Evolutionary conservation across 1,140 invertebrate genomes (phyloP), one percentile per base, ranked within the genome.

Genomic region (Camponotus floridanus): DNA sequence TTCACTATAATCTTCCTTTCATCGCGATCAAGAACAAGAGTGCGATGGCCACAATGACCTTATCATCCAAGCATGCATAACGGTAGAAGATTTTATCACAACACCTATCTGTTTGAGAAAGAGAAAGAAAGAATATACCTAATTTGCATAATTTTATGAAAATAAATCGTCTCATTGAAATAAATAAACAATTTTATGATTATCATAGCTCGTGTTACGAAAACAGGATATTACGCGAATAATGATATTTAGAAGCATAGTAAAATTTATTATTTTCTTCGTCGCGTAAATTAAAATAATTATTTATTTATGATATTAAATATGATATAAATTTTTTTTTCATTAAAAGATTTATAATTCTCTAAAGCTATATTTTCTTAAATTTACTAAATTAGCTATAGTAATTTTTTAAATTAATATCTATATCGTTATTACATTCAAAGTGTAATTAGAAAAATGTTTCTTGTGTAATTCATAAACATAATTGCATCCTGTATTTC

Each of bases 1-100:
- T 86, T 59, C 55, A 33, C 74, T 83, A 81, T 76, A 76, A 88
- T 86, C 84, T 86, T 88, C n/a, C 87, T 76, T 73, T 42, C 86
- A 36, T 70, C 36, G n/a, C 36, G 13, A 51, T 51, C 48, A 55
- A 45, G 61, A 67, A 61, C 13, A 42, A 21, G 62, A 80, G 62
- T 64, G 74, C 31, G 51, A 42, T 59, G 59, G 85, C 26, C 84
- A 55, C 88, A 90, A 89, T 45, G 88, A 89, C 88, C 88, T 59
- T 61, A 33, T 21, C 26, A 26, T 51, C 5, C 61, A n/a, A 68
- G 51, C 76, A 73, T 78, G 71, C 85, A 73, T 78, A 86, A 89
- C 78, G 70, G 51, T 65, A 62, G 11, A 11, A 21, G 6, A 21
- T 79, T 78, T 87, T 89, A 1, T 89, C 87, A 15, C 26, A 18